Evolutionary conservation across 2,113 vertebrate genomes (phyloP), one percentile per base, ranked within the genome.

Genomic region (Burhinus oedicnemus): DNA sequence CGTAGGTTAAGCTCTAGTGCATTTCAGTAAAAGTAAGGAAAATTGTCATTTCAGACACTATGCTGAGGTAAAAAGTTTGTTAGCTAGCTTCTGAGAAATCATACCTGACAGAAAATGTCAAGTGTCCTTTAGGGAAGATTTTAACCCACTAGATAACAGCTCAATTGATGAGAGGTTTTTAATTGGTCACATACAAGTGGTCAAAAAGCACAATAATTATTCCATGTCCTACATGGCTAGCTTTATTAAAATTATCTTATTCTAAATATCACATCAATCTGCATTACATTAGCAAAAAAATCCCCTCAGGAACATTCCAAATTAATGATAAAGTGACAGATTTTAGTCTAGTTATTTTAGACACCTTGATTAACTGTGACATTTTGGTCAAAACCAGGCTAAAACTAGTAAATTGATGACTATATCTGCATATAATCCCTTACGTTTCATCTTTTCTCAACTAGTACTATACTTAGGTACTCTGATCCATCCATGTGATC

Each of bases 291-390:
- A 74, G 26, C 21, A 51, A 51, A 88, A 76, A 83, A 75, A 55
- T 32, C 8, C 11, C 27, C 51, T 58, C 47, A 82, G n/a, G 47
- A 94, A 32, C 27, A 94, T 72, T 91, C 30, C 42, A 92, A 94
- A 80, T 83, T 49, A 95, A 96, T 64, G 64, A 36, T 92, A 72
- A 96, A 93, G 29, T 95, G 81, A 45, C 42, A 93, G 42, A 83
- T 80, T 97, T 97, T 95, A 87, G 74, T 89, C 69, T 84, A 94
- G 55, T 87, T 91, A 66, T 92, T 81, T 90, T 52, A 82, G 89
- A 95, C 88, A 61, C 21, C 27, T 81, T 90, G n/a, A 91, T 72
- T 95, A 97, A 93, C 36, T 64, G 68, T 96, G 79, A 92, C 19
- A 52, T 72, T 70, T 95, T 61, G 42, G 18, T 72, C 78, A 96